Conservation (phyloP, 2,113 vertebrate species). For the Eretmochelys imbricata region DNA sequence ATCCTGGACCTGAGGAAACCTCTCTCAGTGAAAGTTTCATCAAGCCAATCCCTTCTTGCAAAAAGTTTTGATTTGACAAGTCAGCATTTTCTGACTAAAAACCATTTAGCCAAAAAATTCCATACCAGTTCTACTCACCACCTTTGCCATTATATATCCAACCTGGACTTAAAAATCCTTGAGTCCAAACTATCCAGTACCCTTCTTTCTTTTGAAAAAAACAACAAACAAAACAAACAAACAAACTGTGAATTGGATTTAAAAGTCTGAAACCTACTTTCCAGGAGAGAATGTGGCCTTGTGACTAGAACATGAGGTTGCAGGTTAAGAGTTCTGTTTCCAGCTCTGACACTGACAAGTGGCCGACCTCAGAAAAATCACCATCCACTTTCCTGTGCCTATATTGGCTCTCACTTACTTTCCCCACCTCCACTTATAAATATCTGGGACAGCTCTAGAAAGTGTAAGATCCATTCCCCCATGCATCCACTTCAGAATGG, state of each 20-base stretch:
- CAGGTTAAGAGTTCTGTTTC: background rate
- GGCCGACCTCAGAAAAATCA: background rate
- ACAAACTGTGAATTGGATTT: background rate
- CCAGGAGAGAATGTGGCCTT: background rate
- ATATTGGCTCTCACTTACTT: background rate
- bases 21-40: background rate
- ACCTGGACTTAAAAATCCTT: background rate
- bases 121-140: background rate
- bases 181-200: background rate
- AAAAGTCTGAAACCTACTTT: background rate
- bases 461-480: background rate
- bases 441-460: background rate
- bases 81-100: background rate
- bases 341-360: background rate
- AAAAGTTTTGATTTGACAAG: background rate
- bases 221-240: too few species aligned
- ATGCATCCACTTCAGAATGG: background rate
- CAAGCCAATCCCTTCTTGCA: background rate
- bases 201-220: background rate
- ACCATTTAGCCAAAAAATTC: background rate
- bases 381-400: background rate
- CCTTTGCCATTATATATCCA: background rate
- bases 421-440: background rate
- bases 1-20: background rate
- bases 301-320: background rate